phyloP scores from a whole-genome alignment of 2,113 vertebrate species.

The Anolis carolinensis region DNA sequence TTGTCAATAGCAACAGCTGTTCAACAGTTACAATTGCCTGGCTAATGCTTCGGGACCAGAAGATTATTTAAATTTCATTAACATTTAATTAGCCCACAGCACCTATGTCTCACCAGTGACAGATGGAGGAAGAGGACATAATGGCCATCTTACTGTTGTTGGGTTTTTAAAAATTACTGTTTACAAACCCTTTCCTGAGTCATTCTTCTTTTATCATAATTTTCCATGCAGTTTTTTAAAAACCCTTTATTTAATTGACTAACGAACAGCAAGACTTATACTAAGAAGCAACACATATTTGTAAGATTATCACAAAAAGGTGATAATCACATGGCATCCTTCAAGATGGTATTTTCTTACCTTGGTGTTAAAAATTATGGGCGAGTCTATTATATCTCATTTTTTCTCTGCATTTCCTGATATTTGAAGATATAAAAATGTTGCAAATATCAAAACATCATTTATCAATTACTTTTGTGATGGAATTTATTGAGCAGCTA shows the following conservation, averaged over 20 bases:
- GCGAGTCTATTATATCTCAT: not conserved
- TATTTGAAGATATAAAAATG: no score
- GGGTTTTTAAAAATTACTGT: conserved; percentile 28
- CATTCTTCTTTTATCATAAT: conserved; percentile 11
- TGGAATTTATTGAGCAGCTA: not conserved
- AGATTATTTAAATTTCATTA: conserved; percentile 75
- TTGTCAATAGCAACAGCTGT: conserved; percentile 65
- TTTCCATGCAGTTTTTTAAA: conserved; percentile 5
- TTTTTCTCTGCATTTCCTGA: no score
- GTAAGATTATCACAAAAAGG: not conserved
- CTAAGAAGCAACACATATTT: not conserved
- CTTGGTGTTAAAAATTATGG: rapidly evolving
- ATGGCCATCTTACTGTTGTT: conserved; percentile 23
- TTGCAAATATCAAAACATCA: not conserved
- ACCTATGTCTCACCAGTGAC: conserved; percentile 64
- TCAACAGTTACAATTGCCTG: conserved; percentile 60
- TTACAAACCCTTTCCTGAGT: conserved; percentile 34
- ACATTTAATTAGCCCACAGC: conserved; percentile 71
- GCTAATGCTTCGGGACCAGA: conserved; percentile 60
- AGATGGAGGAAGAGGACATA: conserved; percentile 62
- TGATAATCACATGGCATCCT: not conserved
- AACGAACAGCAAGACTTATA: conserved; percentile 2
- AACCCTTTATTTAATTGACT: conserved; percentile 34
- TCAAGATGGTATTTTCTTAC: not conserved
- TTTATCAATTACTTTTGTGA: not conserved